Evolutionary conservation across 2,113 vertebrate genomes (phyloP).

Genomic region (Toxostoma redivivum): DNA sequence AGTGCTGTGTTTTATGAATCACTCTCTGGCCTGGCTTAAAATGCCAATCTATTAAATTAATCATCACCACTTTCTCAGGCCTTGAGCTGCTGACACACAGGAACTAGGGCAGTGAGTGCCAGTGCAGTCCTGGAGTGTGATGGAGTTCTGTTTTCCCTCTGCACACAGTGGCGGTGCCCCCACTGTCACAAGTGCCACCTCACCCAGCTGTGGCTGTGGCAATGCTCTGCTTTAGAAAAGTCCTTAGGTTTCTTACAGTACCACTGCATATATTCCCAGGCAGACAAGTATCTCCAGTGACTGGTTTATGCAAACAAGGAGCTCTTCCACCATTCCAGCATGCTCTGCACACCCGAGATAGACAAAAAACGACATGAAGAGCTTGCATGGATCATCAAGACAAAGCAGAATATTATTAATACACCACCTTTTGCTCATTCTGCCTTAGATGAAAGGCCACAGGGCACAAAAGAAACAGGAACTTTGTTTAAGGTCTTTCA

Average conservation of each 20-base stretch:
- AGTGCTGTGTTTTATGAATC: background rate
- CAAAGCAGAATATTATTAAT: background rate
- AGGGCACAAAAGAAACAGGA: background rate
- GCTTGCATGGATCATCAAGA: background rate
- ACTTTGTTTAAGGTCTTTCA: background rate
- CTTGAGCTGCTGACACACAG: background rate
- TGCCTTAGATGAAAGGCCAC: background rate
- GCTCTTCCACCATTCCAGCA: background rate
- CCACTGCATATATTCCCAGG: background rate
- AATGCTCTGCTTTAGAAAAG: background rate
- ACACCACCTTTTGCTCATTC: background rate
- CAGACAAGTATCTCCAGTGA: background rate
- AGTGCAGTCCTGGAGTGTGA: rapidly evolving
- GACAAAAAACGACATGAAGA: background rate
- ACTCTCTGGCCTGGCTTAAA: background rate
- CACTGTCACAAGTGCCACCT: background rate
- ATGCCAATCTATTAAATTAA: background rate
- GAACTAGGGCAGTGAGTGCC: background rate
- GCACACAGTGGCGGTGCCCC: background rate
- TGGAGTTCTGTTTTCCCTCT: background rate
- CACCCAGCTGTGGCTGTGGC: background rate
- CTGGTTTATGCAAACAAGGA: background rate
- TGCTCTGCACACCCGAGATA: background rate
- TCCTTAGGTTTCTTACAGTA: background rate
- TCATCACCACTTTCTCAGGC: background rate